Base-by-base conservation (phyloP, 2,797 vertebrate species). In the Xerus rutilus region DNA sequence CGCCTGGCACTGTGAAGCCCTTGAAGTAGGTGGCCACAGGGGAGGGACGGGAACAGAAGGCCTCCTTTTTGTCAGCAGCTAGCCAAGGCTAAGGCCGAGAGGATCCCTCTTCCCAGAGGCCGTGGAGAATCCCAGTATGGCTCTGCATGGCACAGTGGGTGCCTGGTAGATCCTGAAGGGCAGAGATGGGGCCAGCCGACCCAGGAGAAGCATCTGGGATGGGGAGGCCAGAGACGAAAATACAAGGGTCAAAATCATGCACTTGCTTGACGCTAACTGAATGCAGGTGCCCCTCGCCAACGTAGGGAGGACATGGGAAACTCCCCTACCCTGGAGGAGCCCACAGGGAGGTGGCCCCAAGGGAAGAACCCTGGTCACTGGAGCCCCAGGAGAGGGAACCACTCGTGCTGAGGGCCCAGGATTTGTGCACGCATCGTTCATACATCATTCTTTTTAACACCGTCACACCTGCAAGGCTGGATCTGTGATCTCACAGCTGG, bases 401-500 rank as follows among this genome's bases (percentile, higher is more conserved):
- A 21, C 1, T 10, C 20, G 14, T 64, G 7, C 21, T 6, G 28
- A n/a, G 15, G 59, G 20, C 52, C 28, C 70, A n/a, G 9, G 3
- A 17, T 70, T 92, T 17, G 18, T 65, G 14, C 32, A 72, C 28
- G 28, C 25, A 3, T 7, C 49, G 5, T n/a, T 43, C 12, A 13
- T 10, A 1, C 0, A 0, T 76, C 5, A 72, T 17, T 20, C 28
- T 11, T n/a, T 62, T 32, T 25, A 32, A 2, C 49, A 28, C 11
- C n/a, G 54, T 17, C 64, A 25, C 30, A 21, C 21, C 49, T 62
- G 15, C 13, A 23, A 74, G 4, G 9, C 20, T 59, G 39, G 25
- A 1, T 39, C 23, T 13, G 3, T 7, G 67, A 32, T 57, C 45
- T 84, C 9, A 28, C 14, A 6, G 59, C 23, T 47, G 13, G 20